Evolutionary conservation across 2,888 invertebrate species (phyloP).

Genomic region (Heliconius erato): DNA sequence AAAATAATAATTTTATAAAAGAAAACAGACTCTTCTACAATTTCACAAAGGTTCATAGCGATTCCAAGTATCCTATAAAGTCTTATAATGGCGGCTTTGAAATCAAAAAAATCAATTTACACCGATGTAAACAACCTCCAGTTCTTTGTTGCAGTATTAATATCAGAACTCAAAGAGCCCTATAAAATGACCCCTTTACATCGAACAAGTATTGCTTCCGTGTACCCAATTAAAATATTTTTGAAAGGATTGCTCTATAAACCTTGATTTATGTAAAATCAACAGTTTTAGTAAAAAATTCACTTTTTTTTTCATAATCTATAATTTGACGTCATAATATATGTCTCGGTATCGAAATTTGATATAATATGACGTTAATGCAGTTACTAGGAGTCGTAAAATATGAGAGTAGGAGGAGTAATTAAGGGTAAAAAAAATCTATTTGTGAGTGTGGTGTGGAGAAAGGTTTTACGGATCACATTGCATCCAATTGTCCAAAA

Average conservation of each 20-base stretch:
- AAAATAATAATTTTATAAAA: background rate
- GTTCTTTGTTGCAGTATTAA: conserved; percentile 55
- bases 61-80: background rate
- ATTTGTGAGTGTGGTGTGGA: too few species aligned
- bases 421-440: too few species aligned
- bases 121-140: conserved; percentile 5
- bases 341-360: too few species aligned
- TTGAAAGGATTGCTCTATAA: background rate
- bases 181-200: conserved; percentile 39
- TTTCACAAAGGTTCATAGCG: conserved; percentile 13
- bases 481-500: too few species aligned
- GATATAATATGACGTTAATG: too few species aligned
- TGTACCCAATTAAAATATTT: conserved; percentile 24
- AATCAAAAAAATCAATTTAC: conserved; percentile 2
- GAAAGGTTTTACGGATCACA: too few species aligned
- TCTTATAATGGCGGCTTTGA: background rate
- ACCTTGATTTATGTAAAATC: too few species aligned
- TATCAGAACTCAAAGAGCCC: conserved; percentile 52
- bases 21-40: background rate
- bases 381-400: too few species aligned
- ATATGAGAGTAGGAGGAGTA: too few species aligned
- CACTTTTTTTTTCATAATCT: too few species aligned
- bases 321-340: too few species aligned
- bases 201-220: conserved; percentile 35
- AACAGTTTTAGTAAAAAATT: too few species aligned